Evolutionary conservation across 2,797 vertebrate species (phyloP).

Genomic region (Sarcoramphus papa): DNA sequence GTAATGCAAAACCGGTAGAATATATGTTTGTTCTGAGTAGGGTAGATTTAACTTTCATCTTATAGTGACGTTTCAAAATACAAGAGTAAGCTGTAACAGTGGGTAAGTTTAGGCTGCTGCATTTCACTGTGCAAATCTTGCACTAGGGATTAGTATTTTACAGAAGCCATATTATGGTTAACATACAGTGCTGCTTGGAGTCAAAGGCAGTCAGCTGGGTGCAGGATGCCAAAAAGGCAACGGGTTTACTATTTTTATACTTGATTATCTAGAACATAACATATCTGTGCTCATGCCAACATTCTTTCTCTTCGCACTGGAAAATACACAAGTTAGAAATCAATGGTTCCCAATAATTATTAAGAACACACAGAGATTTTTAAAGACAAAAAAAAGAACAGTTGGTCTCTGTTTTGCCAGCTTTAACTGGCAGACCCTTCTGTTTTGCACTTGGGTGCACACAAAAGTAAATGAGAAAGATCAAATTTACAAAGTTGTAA

Average conservation of each 20-base stretch:
- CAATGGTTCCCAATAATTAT: not conserved
- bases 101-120: not conserved
- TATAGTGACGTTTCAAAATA: not conserved
- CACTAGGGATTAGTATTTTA: not conserved
- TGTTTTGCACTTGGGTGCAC: not conserved
- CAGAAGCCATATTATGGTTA: not conserved
- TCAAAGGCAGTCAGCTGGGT: not conserved
- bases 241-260: not conserved
- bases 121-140: not conserved
- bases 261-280: not conserved
- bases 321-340: not conserved
- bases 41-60: not conserved
- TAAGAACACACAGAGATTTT: not conserved
- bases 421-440: not conserved
- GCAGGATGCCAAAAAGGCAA: not conserved
- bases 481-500: not conserved
- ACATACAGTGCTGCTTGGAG: not conserved
- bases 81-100: not conserved
- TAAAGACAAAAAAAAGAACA: not conserved
- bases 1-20: not conserved
- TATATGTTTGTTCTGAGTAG: not conserved
- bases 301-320: not conserved
- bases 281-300: not conserved
- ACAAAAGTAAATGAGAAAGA: not conserved
- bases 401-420: not conserved